phyloP scores from a whole-genome alignment of 2,888 invertebrate species.

The Synergus laeviventris region DNA sequence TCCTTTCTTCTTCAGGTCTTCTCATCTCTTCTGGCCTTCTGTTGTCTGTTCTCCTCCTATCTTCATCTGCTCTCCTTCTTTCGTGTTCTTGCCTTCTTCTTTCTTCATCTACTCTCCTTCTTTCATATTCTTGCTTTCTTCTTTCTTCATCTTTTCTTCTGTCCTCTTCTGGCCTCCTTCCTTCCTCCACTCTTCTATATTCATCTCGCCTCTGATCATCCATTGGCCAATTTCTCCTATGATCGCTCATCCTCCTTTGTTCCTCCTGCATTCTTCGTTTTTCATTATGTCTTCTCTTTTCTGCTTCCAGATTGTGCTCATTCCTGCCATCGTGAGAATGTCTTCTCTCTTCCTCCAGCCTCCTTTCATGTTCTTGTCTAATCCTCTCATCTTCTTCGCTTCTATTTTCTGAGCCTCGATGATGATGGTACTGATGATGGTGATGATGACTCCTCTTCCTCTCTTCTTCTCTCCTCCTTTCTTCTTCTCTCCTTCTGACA shows the following conservation, averaged over 20 bases:
- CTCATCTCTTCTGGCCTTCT: conserved; percentile 37
- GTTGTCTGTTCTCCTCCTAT: conserved; percentile 46
- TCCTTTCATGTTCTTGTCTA: conserved; percentile 2
- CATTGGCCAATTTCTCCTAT: conserved; percentile 10
- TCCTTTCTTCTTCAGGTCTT: conserved; percentile 34
- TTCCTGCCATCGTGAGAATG: neutral
- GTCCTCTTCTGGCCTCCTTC: neutral
- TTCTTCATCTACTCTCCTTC: conserved; percentile 41
- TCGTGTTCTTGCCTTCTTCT: conserved; percentile 7
- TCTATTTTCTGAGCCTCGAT: neutral
- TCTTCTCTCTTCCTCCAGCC: neutral
- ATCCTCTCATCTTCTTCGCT: conserved; percentile 2
- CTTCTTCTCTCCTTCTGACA: conserved; percentile 41
- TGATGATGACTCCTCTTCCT: neutral
- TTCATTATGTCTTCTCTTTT: neutral
- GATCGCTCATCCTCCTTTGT: neutral
- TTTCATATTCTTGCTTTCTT: conserved; percentile 14
- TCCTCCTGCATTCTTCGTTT: conserved; percentile 17
- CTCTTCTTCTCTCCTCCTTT: conserved; percentile 3
- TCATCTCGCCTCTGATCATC: conserved; percentile 10
- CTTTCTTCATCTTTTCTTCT: conserved; percentile 40
- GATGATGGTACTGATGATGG: neutral
- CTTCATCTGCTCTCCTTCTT: conserved; percentile 49
- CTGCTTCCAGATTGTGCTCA: neutral
- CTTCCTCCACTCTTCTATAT: conserved; percentile 34